phyloP scores from a whole-genome alignment of 2,797 vertebrate species.

The Hydrolagus colliei region DNA sequence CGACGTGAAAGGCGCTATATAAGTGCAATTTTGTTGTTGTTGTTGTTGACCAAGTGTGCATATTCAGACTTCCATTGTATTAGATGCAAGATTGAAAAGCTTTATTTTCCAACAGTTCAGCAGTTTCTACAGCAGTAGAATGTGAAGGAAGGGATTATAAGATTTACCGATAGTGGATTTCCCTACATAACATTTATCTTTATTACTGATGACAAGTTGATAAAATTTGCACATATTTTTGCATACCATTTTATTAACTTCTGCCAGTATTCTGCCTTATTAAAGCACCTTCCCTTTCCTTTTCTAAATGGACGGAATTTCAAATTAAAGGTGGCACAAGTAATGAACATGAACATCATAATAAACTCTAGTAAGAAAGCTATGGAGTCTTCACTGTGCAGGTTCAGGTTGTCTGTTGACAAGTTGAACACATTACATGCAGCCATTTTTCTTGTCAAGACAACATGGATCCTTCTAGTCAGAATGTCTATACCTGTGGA shows the following conservation, averaged over 20 bases:
- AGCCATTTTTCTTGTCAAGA: background rate
- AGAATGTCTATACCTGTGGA: background rate
- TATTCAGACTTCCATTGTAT: slow-evolving; percentile 22
- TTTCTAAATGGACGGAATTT: slow-evolving; percentile 23
- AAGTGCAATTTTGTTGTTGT: no score
- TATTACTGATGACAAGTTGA: slow-evolving; percentile 31
- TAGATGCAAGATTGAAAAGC: slow-evolving; percentile 17
- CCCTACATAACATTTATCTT: slow-evolving; percentile 27
- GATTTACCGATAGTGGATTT: slow-evolving; percentile 27
- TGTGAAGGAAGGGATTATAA: slow-evolving; percentile 11
- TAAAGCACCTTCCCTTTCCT: background rate
- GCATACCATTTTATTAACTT: slow-evolving; percentile 25
- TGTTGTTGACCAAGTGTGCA: background rate
- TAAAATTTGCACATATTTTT: slow-evolving; percentile 31
- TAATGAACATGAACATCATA: slow-evolving; percentile 30
- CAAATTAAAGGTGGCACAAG: slow-evolving; percentile 23
- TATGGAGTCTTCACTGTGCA: slow-evolving; percentile 11
- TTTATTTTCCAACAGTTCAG: slow-evolving; percentile 21
- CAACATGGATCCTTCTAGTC: background rate
- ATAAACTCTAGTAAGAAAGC: slow-evolving; percentile 21
- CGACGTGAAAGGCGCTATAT: no score
- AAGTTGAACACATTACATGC: slow-evolving; percentile 17
- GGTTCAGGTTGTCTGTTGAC: slow-evolving; percentile 11
- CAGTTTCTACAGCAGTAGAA: slow-evolving; percentile 14
- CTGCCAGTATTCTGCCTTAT: background rate